Evolutionary conservation across 1,140 invertebrate species (phyloP).

Genomic region (Vanessa tameamea): DNA sequence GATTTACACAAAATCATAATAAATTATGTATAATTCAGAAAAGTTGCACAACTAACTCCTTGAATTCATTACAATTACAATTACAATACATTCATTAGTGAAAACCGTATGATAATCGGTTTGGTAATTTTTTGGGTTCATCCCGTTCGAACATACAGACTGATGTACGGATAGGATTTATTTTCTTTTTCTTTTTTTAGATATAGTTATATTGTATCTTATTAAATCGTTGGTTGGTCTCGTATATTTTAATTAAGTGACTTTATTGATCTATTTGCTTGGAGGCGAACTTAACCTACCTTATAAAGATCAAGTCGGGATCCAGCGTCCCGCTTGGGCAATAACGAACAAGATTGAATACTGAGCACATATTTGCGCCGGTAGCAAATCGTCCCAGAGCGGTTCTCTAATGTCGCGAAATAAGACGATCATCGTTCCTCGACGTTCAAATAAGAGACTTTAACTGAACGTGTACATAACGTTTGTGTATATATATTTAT

Average conservation of each 20-base stretch:
- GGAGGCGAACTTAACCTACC: slow-evolving; percentile 36
- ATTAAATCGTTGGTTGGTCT: neutral
- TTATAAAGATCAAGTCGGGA: slow-evolving; percentile 40
- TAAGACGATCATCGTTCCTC: slow-evolving; percentile 38
- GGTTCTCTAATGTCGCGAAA: slow-evolving; percentile 42
- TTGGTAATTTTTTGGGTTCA: no score
- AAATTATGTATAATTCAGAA: no score
- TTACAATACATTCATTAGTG: no score
- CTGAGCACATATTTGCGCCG: slow-evolving; percentile 53
- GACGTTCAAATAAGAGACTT: slow-evolving; percentile 18
- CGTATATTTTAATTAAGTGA: slow-evolving; percentile 1
- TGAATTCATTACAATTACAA: no score
- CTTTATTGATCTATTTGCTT: slow-evolving; percentile 20
- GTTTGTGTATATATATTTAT: neutral
- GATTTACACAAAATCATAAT: no score
- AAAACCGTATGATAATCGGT: no score
- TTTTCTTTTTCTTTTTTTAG: no score
- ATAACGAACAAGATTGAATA: slow-evolving; percentile 55
- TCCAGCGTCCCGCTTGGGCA: slow-evolving; percentile 43
- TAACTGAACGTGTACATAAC: neutral
- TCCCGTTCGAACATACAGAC: no score
- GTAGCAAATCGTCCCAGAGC: slow-evolving; percentile 49
- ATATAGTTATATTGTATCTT: no score
- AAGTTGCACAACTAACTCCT: no score
- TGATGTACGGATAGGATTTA: no score